These are phyloP conservation scores for Capitulum mitella DNA, from an alignment of 2,888 invertebrate genomes.

Conservation along the genomic window DNA sequence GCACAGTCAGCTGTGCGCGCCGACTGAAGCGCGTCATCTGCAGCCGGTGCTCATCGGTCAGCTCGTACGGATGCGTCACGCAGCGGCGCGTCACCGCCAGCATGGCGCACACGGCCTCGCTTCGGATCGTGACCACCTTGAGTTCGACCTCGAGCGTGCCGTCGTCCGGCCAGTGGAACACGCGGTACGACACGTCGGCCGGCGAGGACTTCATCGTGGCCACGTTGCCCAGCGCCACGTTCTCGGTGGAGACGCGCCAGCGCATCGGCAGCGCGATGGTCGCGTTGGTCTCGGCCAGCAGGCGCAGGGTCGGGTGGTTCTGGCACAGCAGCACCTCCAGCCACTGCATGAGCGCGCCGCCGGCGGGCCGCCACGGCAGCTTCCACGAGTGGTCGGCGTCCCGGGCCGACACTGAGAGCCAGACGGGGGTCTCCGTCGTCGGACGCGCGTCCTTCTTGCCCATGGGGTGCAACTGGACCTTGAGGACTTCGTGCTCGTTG, in stretches of 20 bases:
- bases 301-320: neutral
- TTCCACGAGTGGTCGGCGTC: neutral
- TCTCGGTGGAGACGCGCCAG: slow-evolving; percentile 12
- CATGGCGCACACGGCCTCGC: neutral
- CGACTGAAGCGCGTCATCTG: neutral
- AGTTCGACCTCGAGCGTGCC: neutral
- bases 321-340: slow-evolving; percentile 13
- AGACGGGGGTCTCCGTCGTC: neutral
- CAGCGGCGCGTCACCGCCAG: neutral
- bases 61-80: neutral
- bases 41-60: neutral
- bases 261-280: neutral
- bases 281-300: neutral
- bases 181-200: slow-evolving; percentile 9
- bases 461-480: neutral
- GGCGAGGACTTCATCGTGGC: neutral
- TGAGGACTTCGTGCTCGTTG: neutral
- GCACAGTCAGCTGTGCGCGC: neutral
- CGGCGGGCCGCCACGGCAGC: neutral
- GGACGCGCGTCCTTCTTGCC: neutral
- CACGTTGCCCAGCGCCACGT: neutral
- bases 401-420: neutral
- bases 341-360: neutral
- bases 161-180: neutral
- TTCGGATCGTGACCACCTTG: neutral